Evolutionary conservation across 2,888 invertebrate species (phyloP).

Genomic region (Physocephala rufipes): DNA sequence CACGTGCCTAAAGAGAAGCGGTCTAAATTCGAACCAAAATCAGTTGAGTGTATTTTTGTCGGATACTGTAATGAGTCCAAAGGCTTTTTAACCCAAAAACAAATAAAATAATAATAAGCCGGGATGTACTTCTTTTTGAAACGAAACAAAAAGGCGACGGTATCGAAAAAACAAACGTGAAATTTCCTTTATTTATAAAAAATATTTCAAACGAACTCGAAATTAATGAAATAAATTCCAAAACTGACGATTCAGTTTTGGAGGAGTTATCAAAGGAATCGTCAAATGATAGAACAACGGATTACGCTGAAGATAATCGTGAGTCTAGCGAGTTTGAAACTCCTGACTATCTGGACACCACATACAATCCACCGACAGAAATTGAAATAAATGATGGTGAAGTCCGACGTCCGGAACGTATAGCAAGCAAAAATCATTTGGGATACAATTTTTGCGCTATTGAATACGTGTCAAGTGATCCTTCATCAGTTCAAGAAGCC

Average conservation of each 20-base stretch:
- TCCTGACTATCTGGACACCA: too few relatives aligned
- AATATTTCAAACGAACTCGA: neutral
- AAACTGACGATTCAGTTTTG: too few relatives aligned
- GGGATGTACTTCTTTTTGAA: constrained; percentile 35
- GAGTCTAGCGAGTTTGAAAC: too few relatives aligned
- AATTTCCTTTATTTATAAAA: too few relatives aligned
- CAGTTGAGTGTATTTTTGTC: constrained; percentile 2
- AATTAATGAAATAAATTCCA: too few relatives aligned
- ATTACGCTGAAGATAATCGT: too few relatives aligned
- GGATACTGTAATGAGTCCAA: constrained; percentile 8
- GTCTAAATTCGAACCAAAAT: constrained; percentile 15
- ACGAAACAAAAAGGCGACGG: too few relatives aligned
- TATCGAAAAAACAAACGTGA: neutral
- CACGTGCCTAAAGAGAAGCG: constrained; percentile 34
- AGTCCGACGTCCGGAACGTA: too few relatives aligned
- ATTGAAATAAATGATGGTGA: neutral
- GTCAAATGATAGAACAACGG: too few relatives aligned
- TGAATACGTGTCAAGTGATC: neutral
- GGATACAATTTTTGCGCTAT: neutral
- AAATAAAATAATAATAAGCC: neutral
- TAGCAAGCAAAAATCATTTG: neutral
- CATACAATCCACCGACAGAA: too few relatives aligned
- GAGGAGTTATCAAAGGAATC: too few relatives aligned
- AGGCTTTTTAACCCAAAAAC: constrained; percentile 1
- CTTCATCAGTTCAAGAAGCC: constrained; percentile 1